These are phyloP conservation scores for Cryptoprocta ferox DNA, from an alignment of 2,797 vertebrate genomes.

Conservation along the genomic window DNA sequence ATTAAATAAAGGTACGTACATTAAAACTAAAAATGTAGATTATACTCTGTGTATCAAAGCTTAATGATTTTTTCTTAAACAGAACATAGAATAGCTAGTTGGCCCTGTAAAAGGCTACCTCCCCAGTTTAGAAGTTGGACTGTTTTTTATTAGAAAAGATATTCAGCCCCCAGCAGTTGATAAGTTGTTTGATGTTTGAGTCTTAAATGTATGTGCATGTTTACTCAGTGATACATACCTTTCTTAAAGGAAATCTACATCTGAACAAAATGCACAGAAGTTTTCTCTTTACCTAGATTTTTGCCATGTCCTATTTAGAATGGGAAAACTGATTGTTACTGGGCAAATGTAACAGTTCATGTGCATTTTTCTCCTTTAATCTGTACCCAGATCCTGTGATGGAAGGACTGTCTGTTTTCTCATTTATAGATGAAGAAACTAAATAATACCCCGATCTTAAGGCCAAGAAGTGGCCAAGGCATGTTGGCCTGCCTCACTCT, in stretches of 20 bases:
- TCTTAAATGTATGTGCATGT: no score
- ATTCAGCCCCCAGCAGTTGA: neutral
- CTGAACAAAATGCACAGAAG: neutral
- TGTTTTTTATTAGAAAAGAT: constrained; percentile 19
- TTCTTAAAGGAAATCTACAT: neutral
- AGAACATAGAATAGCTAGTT: neutral
- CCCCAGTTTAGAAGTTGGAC: neutral
- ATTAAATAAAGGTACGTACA: neutral
- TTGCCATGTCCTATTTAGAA: neutral
- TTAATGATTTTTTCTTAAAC: constrained; percentile 28
- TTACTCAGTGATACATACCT: neutral
- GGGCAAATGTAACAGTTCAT: neutral
- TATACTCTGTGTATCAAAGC: neutral
- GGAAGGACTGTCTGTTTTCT: neutral
- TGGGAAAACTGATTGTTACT: neutral
- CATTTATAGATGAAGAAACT: neutral
- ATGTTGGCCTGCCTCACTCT: neutral
- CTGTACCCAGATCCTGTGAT: neutral
- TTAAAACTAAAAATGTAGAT: neutral
- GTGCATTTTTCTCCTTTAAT: neutral
- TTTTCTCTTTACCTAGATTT: neutral
- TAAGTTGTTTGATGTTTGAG: neutral
- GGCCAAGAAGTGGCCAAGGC: neutral
- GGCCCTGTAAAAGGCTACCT: neutral
- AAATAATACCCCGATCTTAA: neutral